Base-by-base conservation (phyloP, 2,113 vertebrate genomes). In the Prinia subflava region DNA sequence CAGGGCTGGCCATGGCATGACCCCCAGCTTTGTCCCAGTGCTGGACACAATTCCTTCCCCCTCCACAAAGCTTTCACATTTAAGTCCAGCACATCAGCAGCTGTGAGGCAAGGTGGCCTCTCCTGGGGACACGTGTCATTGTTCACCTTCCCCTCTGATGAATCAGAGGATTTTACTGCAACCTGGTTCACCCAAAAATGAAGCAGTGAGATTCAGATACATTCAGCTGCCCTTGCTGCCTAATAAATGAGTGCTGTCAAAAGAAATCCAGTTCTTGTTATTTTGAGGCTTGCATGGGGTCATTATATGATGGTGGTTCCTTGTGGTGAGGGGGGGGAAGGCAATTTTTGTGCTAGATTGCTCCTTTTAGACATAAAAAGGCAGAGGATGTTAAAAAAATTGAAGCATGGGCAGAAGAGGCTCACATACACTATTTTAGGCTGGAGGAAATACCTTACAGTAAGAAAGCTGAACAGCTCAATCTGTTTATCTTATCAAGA, bases 401-500 rank as follows among this genome's bases (percentile, higher is more conserved):
- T 19, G 41, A 88, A 76, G 16, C 75, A 73, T 23, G 65, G 60
- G 56, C 31, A 65, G 57, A 92, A 91, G 50, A 90, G 27, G 62
- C 28, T 78, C 71, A 56, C 42, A 74, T 35, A 63, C 35, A 44
- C 83, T 94, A 93, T 86, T 92, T 89, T 62, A 89, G 53, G 77
- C 70, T 87, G 74, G 53, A 92, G 68, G 86, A 97, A 96, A 89
- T 91, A 93, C 55, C 52, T 94, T 86, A 68, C 60, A 83, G 62
- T 75, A 90, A 92, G 80, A 94, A 80, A 79, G 28, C 65, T 42
- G 35, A 92, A 82, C 62, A 76, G 81, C 65, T 94, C 95, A 68
- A 91, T 95, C 92, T 95, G 89, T 91, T 95, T 95, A 91, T 94
- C 69, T 91, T 82, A 97, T 79, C 89, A 76, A 71, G 94, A 95